A percentile compares a stretch with the other conserved stretches of the same genome.
phyloP scores from a whole-genome alignment of 2,113 vertebrate species.

The Trogon melanurus region DNA sequence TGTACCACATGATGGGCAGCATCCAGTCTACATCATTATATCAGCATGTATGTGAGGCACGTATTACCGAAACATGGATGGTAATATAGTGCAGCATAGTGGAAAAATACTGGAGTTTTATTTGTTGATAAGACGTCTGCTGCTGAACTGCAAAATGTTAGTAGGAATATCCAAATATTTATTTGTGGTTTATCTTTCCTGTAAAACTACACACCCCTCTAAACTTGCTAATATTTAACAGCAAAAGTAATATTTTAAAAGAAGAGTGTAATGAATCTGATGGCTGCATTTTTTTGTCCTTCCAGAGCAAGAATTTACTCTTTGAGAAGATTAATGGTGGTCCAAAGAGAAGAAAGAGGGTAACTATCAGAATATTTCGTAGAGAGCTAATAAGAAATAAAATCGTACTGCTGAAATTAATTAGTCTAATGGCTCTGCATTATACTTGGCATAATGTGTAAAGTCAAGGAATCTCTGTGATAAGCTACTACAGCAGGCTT shows the following conservation, averaged over 20 bases:
- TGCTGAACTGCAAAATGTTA: slow-evolving; percentile 29
- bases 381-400: background rate
- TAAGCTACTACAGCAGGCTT: background rate
- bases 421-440: background rate
- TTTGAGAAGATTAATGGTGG: slow-evolving; percentile 91
- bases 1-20: background rate
- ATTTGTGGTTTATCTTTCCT: slow-evolving; percentile 55
- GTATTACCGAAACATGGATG: rapidly evolving
- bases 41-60: background rate
- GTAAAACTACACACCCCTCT: slow-evolving; percentile 33
- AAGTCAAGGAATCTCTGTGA: background rate
- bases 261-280: slow-evolving; percentile 36
- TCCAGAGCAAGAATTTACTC: slow-evolving; percentile 92
- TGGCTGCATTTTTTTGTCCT: slow-evolving; percentile 17
- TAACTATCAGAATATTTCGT: slow-evolving; percentile 66
- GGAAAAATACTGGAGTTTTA: slow-evolving; percentile 30
- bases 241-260: slow-evolving; percentile 46
- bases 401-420: background rate
- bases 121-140: slow-evolving; percentile 33
- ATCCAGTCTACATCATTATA: background rate
- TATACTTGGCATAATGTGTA: background rate
- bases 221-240: slow-evolving; percentile 50
- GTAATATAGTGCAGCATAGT: background rate
- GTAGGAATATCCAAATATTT: slow-evolving; percentile 16
- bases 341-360: slow-evolving; percentile 92